These are phyloP conservation scores for Lasioglossum malachurum DNA, from an alignment of 2,888 invertebrate genomes.

Conservation along the genomic window DNA sequence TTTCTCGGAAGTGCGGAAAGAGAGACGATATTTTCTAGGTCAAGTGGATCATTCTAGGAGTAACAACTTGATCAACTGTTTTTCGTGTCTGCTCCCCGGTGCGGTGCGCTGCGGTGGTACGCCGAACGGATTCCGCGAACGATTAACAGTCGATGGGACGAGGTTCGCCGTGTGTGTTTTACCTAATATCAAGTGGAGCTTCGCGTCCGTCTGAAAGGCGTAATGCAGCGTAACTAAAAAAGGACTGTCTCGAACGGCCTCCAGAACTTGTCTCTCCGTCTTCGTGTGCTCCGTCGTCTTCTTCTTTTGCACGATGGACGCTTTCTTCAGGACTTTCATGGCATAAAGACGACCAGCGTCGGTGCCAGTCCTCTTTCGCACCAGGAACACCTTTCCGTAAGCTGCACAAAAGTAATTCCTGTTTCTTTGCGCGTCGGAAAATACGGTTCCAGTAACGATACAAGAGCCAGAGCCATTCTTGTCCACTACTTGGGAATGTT, in stretches of 20 bases:
- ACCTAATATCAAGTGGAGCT: slow-evolving; percentile 98
- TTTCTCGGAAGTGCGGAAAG: not conserved
- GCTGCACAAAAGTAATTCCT: slow-evolving; percentile 87
- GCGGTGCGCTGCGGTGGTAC: not conserved
- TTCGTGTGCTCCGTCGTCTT: slow-evolving; percentile 99
- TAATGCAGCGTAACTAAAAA: slow-evolving; percentile 99
- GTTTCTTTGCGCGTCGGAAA: not conserved
- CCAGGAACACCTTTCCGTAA: slow-evolving; percentile 98
- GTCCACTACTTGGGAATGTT: not conserved
- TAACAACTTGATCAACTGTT: not conserved
- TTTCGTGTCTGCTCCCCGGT: not conserved
- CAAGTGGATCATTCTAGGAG: not conserved
- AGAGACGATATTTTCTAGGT: not conserved
- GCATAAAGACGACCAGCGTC: slow-evolving; percentile 97
- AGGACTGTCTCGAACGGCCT: slow-evolving; percentile 97
- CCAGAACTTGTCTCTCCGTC: slow-evolving; percentile 98
- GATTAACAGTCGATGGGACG: not conserved
- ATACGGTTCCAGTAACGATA: not conserved
- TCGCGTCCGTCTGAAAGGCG: slow-evolving; percentile 99
- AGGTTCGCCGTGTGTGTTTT: slow-evolving; percentile 83
- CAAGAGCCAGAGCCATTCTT: not conserved
- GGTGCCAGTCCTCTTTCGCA: slow-evolving; percentile 94
- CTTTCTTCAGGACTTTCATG: slow-evolving; percentile 99
- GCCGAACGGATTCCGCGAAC: not conserved
- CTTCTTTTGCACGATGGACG: slow-evolving; percentile 96